These are phyloP conservation scores for Mimas tiliae DNA, from an alignment of 2,888 invertebrate genomes.

Conservation along the genomic window DNA sequence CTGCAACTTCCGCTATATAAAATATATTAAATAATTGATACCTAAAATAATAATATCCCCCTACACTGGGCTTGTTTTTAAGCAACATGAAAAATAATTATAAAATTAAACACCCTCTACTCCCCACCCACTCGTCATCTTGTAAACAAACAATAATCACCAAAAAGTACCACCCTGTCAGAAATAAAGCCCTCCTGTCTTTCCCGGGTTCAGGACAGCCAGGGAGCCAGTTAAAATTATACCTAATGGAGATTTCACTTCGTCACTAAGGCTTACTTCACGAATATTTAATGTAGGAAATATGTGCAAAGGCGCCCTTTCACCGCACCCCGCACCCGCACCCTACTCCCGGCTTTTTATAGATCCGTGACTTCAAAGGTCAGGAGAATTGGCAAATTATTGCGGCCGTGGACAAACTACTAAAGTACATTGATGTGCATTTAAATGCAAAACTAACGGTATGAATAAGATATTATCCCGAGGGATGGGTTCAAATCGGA, in stretches of 20 bases:
- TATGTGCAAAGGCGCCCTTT: constrained; percentile 6
- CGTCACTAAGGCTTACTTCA: constrained; percentile 20
- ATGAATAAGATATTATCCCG: constrained; percentile 15
- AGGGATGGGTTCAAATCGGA: not conserved
- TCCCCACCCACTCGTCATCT: not conserved
- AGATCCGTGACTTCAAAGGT: constrained; percentile 2
- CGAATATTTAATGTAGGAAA: constrained; percentile 20
- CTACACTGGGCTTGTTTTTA: not conserved
- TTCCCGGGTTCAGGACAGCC: not conserved
- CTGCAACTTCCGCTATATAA: too few relatives aligned
- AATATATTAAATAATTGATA: too few relatives aligned
- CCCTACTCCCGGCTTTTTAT: not conserved
- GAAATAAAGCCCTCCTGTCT: not conserved
- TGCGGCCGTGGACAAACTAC: not conserved
- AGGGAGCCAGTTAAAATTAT: constrained; percentile 8
- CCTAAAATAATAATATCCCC: too few relatives aligned
- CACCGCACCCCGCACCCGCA: not conserved
- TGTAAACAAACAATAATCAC: not conserved
- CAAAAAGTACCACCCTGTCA: not conserved
- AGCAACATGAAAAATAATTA: not conserved
- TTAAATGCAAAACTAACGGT: constrained; percentile 15
- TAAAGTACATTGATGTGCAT: not conserved
- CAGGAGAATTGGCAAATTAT: not conserved
- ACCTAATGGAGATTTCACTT: constrained; percentile 17
- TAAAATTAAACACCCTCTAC: not conserved